phyloP scores from a whole-genome alignment of 2,888 invertebrate genomes.

The Hemithea aestivaria region DNA sequence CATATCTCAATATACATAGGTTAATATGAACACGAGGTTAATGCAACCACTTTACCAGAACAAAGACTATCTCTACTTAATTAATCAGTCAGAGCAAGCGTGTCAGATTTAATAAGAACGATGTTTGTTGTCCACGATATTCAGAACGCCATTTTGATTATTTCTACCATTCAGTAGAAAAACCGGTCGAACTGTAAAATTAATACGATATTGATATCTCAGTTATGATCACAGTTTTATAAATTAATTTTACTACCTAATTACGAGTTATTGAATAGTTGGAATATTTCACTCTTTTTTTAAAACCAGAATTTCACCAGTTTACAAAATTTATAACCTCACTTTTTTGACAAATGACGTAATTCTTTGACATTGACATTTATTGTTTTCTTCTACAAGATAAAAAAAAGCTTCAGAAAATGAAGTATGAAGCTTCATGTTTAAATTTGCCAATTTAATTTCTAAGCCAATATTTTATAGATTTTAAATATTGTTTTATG shows the following conservation, averaged over 20 bases:
- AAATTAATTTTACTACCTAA: too few relatives aligned
- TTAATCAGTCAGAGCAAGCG: constrained; percentile 39
- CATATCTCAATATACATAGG: constrained; percentile 62
- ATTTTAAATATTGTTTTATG: too few relatives aligned
- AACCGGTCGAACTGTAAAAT: neutral
- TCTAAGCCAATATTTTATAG: too few relatives aligned
- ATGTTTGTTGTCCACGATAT: constrained; percentile 33
- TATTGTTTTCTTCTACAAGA: too few relatives aligned
- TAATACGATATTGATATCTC: too few relatives aligned
- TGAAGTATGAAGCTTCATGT: too few relatives aligned
- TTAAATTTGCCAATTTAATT: too few relatives aligned
- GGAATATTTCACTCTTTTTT: too few relatives aligned
- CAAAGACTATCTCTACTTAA: constrained; percentile 39
- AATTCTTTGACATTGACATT: constrained; percentile 2
- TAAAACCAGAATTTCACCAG: constrained; percentile 3
- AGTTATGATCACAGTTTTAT: too few relatives aligned
- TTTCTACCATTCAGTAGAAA: constrained; percentile 4
- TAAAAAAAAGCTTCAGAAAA: too few relatives aligned
- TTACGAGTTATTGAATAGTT: too few relatives aligned
- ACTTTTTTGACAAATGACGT: constrained; percentile 11
- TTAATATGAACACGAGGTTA: constrained; percentile 56
- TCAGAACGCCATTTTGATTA: constrained; percentile 49
- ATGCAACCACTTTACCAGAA: constrained; percentile 61
- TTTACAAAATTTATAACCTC: constrained; percentile 21
- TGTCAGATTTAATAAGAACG: constrained; percentile 32